Evolutionary conservation across 2,113 vertebrate species (phyloP).

Genomic region (Colossoma macropomum): DNA sequence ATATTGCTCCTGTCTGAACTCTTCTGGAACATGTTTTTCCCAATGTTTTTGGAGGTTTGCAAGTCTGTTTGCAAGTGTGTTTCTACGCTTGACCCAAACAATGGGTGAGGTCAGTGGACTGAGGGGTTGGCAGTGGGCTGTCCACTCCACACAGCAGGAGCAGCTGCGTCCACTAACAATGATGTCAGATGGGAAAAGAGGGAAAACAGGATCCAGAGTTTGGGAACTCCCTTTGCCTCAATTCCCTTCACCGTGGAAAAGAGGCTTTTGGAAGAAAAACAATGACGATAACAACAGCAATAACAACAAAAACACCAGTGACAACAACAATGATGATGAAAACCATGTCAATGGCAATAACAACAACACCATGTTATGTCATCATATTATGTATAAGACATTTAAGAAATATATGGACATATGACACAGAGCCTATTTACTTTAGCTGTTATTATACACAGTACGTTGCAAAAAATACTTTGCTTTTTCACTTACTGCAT

Average conservation of each 20-base stretch:
- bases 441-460: neutral
- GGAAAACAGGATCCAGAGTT: constrained; percentile 55
- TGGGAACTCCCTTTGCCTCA: constrained; percentile 53
- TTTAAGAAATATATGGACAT: neutral
- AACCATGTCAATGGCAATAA: neutral
- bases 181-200: constrained; percentile 41
- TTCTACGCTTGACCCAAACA: neutral
- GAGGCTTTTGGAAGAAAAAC: constrained; percentile 17
- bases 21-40: no score
- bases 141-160: constrained; percentile 24
- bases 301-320: neutral
- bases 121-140: neutral
- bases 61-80: neutral
- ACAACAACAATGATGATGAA: neutral
- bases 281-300: neutral
- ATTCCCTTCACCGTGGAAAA: constrained; percentile 15
- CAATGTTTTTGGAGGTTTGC: no score
- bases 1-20: no score
- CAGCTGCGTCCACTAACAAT: constrained; percentile 52
- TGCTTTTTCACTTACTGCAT: neutral
- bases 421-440: no score
- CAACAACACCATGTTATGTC: neutral
- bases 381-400: neutral
- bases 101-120: constrained; percentile 21
- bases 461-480: neutral